Conservation (phyloP, 2,888 invertebrate genomes). For the Papilio elwesi region DNA sequence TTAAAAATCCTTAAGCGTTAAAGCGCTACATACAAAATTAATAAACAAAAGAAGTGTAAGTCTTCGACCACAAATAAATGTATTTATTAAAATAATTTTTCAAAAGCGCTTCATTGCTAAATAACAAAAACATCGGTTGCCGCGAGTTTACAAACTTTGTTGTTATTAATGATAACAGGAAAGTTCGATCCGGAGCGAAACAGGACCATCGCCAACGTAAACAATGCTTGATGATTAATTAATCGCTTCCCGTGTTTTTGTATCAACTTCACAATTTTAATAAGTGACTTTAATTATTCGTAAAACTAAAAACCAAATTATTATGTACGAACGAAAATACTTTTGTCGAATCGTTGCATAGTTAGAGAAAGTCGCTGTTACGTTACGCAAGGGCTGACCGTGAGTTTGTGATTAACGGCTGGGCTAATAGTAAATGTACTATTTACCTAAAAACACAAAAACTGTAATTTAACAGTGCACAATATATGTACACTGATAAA, state of each 20-base stretch:
- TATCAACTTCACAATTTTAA: neutral
- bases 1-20: too few species aligned
- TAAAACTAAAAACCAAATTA: neutral
- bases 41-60: too few species aligned
- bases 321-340: neutral
- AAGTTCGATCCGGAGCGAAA: neutral
- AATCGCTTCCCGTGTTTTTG: constrained; percentile 10
- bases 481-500: too few species aligned
- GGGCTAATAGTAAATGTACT: too few species aligned
- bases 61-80: neutral
- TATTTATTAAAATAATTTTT: neutral
- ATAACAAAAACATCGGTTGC: neutral
- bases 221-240: constrained; percentile 10
- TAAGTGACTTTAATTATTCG: neutral
- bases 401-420: too few species aligned
- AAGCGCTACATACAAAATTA: too few species aligned
- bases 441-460: too few species aligned
- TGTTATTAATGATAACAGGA: constrained; percentile 6
- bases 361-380: too few species aligned
- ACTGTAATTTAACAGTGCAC: too few species aligned
- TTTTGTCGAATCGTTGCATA: neutral
- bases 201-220: neutral
- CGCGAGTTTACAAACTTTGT: neutral
- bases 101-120: neutral
- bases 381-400: too few species aligned